Conservation (phyloP, 2,888 invertebrate species). For the Dolomedes plantarius region DNA sequence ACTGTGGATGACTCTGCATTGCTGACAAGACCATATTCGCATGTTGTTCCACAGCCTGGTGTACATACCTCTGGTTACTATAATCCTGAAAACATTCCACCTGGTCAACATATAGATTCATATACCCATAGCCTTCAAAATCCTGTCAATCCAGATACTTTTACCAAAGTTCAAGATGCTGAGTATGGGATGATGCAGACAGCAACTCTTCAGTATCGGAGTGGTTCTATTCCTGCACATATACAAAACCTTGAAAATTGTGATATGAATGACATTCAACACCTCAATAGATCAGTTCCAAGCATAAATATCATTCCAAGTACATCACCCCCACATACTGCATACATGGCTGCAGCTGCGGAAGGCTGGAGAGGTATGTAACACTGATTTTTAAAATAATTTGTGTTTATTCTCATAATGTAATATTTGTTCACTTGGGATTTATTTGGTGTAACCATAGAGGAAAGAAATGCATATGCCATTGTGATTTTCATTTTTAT, state of each 20-base stretch:
- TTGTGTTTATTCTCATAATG: neutral
- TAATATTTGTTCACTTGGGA: neutral
- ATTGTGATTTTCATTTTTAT: constrained; percentile 41
- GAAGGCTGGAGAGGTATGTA: constrained; percentile 50
- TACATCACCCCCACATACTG: constrained; percentile 50
- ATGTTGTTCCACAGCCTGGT: constrained; percentile 21
- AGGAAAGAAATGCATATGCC: constrained; percentile 49
- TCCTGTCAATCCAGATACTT: constrained; percentile 27
- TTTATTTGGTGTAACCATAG: neutral
- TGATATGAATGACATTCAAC: constrained; percentile 26
- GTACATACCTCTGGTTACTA: constrained; percentile 43
- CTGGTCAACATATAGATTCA: neutral
- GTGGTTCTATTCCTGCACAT: constrained; percentile 62
- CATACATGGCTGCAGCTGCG: constrained; percentile 19
- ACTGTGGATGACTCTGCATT: constrained; percentile 58
- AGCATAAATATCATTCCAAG: constrained; percentile 69
- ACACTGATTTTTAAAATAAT: neutral
- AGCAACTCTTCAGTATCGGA: constrained; percentile 37
- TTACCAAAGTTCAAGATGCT: constrained; percentile 51
- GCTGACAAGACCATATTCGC: constrained; percentile 39
- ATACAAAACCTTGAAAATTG: constrained; percentile 51
- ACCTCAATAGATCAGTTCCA: constrained; percentile 61
- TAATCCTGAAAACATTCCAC: constrained; percentile 15
- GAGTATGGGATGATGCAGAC: constrained; percentile 55
- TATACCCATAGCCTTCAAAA: constrained; percentile 32